Base-by-base conservation (phyloP, 2,888 invertebrate genomes). In the Pseudococcus jackbeardsleyi region DNA sequence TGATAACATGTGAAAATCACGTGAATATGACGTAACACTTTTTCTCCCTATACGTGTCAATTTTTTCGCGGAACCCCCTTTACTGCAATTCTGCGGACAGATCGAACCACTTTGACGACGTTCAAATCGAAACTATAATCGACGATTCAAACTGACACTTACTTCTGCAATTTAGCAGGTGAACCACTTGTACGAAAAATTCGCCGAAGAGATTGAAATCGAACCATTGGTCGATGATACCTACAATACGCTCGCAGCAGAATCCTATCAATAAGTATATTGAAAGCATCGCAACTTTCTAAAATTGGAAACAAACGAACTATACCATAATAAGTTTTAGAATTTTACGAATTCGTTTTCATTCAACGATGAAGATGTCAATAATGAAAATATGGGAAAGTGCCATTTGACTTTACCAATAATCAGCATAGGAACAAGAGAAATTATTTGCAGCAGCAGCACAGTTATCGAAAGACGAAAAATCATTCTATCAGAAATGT, bases 121-220 rank as follows among this genome's bases (percentile, higher is more conserved):
- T 79, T 4, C 39, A 42, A 46, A 46, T 8, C 17, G 79, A 79
- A 79, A 79, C 79, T 7, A 46, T 79, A 26, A 79, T 79, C 46
- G 79, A 79, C 9, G 46, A 46, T 46, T 79, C 79, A 3, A n/a
- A 46, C 64, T 9, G 5, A 1, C 19, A 4, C 22, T 8, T 11
- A 9, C 8, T 22, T 22, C 22, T 8, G 9, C n/a, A n/a, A n/a
- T 64, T n/a, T 22, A 19, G 22, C 8, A 64, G 2, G 11, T 19
- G 0, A 46, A 1, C 3, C 8, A 42, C 6, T 79, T 46, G 0
- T n/a, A 19, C 19, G 42, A n/a, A 79, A 42, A 46, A 46, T 79
- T 42, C 19, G 4, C n/a, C 33, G 0, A 42, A 1, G 42, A 46
- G 17, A 8, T 79, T 9, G 46, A 79, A 42, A 39, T 79, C 17